These are phyloP conservation scores for Corvus hawaiiensis DNA, from an alignment of 2,113 vertebrate genomes.

Conservation along the genomic window DNA sequence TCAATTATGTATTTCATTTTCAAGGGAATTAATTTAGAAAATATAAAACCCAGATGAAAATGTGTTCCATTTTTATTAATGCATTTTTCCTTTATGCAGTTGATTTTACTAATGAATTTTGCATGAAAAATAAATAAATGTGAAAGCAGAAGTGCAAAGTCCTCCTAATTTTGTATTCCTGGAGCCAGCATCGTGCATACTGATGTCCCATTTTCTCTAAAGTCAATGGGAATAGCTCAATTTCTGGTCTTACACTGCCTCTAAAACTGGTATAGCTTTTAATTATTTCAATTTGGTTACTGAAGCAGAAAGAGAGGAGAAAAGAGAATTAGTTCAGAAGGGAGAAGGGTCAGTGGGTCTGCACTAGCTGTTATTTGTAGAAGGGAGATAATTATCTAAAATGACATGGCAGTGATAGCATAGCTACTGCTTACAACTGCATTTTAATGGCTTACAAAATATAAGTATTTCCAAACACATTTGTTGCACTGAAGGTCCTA, in stretches of 20 bases:
- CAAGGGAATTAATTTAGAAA: slow-evolving; percentile 45
- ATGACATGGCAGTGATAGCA: background rate
- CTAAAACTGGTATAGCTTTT: background rate
- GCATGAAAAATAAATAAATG: background rate
- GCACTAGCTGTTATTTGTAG: background rate
- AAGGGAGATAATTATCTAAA: background rate
- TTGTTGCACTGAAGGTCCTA: slow-evolving; percentile 3
- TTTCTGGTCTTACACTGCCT: background rate
- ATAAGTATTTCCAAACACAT: background rate
- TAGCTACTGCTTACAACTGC: background rate
- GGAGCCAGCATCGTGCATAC: background rate
- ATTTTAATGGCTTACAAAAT: slow-evolving; percentile 4
- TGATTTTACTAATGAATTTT: background rate
- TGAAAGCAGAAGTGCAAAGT: background rate
- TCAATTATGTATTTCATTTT: slow-evolving; percentile 55
- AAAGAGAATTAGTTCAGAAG: background rate
- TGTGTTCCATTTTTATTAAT: background rate
- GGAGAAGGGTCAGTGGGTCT: background rate
- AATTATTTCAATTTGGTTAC: background rate
- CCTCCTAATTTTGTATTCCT: background rate
- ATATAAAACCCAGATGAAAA: slow-evolving; percentile 26
- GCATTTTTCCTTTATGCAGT: background rate
- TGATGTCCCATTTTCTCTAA: background rate
- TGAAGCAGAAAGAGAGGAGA: background rate
- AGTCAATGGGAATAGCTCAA: background rate